Conservation (phyloP, 1,140 invertebrate species). For the Drosophila parvula region DNA sequence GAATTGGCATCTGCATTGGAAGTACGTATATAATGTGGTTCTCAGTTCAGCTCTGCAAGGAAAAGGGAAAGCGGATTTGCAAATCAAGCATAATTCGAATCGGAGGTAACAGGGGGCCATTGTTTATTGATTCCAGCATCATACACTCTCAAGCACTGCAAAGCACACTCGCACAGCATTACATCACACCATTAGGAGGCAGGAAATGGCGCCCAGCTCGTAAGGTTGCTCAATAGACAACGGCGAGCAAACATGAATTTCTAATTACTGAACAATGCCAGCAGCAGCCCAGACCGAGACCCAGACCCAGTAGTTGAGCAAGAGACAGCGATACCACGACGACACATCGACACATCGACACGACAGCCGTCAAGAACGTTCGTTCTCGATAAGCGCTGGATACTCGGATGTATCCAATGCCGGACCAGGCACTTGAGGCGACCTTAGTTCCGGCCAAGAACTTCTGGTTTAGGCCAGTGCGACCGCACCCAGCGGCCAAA, state of each 20-base stretch:
- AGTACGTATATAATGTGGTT: slow-evolving; percentile 11
- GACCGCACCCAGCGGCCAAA: background rate
- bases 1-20: slow-evolving; percentile 39
- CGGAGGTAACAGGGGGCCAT: background rate
- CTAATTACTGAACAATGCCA: slow-evolving; percentile 52
- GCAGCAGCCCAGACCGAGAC: slow-evolving; percentile 13
- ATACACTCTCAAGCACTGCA: background rate
- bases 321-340: background rate
- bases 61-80: slow-evolving; percentile 6
- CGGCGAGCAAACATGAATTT: slow-evolving; percentile 48
- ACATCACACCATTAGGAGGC: slow-evolving; percentile 16
- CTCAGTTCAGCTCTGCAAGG: slow-evolving; percentile 33
- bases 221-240: slow-evolving; percentile 27
- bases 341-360: background rate
- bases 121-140: slow-evolving; percentile 16
- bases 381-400: slow-evolving; percentile 37
- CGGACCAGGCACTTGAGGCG: slow-evolving; percentile 14
- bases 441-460: slow-evolving; percentile 23
- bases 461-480: slow-evolving; percentile 10
- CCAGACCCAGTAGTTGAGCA: slow-evolving; percentile 4
- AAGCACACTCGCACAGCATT: slow-evolving; percentile 1
- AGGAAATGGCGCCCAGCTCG: slow-evolving; percentile 19
- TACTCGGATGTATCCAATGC: slow-evolving; percentile 37
- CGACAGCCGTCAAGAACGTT: slow-evolving; percentile 8
- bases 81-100: slow-evolving; percentile 17